A percentile compares a stretch with the other conserved stretches of the same genome.
Evolutionary conservation across 2,113 vertebrate species (phyloP).

Genomic region (Osmerus eperlanus): DNA sequence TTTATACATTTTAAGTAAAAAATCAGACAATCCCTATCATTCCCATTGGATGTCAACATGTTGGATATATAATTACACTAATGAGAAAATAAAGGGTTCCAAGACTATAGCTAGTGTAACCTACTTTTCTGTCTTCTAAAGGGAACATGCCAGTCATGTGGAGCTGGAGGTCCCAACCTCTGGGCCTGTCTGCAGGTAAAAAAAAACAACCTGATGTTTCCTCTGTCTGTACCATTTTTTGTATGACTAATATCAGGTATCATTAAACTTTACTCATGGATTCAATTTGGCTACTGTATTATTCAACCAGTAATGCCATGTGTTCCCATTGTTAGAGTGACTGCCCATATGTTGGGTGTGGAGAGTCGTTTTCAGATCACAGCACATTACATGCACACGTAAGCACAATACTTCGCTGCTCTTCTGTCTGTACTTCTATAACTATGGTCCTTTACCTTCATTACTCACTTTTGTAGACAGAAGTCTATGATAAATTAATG

Average conservation of each 20-base stretch:
- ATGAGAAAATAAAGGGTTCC: too few species aligned
- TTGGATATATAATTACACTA: too few species aligned
- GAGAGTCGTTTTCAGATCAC: conserved; percentile 93
- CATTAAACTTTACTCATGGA: background rate
- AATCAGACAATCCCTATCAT: too few species aligned
- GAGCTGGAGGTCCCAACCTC: conserved; percentile 89
- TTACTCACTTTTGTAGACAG: background rate
- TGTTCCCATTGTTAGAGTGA: conserved; percentile 69
- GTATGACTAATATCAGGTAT: too few species aligned
- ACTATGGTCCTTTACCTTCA: background rate
- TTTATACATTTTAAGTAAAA: too few species aligned
- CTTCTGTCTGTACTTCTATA: background rate
- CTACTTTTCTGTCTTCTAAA: conserved; percentile 41
- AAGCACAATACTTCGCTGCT: conserved; percentile 20
- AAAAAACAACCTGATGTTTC: background rate
- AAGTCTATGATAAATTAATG: background rate
- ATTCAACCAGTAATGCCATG: background rate
- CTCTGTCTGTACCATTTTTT: background rate
- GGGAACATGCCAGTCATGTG: conserved; percentile 96
- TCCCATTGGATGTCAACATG: too few species aligned
- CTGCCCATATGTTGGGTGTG: conserved; percentile 93
- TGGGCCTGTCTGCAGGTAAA: conserved; percentile 98
- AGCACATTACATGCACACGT: conserved; percentile 97
- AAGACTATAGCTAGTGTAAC: background rate
- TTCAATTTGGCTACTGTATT: background rate